Evolutionary conservation across 2,113 vertebrate species (phyloP).

Genomic region (Crotalus helleri): DNA sequence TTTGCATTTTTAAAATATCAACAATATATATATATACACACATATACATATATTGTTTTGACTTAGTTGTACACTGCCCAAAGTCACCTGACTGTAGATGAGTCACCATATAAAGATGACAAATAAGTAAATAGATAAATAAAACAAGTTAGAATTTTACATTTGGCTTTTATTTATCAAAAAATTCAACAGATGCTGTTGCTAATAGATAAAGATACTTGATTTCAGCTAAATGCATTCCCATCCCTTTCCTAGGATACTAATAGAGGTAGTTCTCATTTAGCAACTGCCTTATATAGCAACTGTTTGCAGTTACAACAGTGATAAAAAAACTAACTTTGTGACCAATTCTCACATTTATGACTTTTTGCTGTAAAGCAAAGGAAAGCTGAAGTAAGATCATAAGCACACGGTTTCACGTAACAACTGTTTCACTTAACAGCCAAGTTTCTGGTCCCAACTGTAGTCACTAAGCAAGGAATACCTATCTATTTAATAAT

Average conservation of each 20-base stretch:
- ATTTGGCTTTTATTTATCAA: neutral
- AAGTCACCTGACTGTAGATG: neutral
- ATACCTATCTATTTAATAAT: neutral
- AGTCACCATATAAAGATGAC: neutral
- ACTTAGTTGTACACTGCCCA: neutral
- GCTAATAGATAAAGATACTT: neutral
- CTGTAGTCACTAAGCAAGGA: neutral
- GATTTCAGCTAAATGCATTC: neutral
- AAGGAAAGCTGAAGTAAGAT: neutral
- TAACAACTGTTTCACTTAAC: neutral
- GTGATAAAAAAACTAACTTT: neutral
- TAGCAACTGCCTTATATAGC: neutral
- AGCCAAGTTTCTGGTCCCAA: neutral
- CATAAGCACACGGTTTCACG: neutral
- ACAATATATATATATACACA: neutral
- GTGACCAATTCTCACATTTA: neutral
- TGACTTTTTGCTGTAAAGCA: neutral
- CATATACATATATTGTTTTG: no score
- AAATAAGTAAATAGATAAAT: neutral
- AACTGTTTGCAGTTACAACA: neutral
- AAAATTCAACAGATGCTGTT: neutral
- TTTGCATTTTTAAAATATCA: neutral
- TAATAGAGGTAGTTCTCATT: neutral
- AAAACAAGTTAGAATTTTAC: neutral
- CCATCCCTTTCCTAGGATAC: neutral